A percentile compares a stretch with the other conserved stretches of the same genome.
Conservation (phyloP, 2,888 invertebrate genomes). For the Agonopterix arenella region DNA sequence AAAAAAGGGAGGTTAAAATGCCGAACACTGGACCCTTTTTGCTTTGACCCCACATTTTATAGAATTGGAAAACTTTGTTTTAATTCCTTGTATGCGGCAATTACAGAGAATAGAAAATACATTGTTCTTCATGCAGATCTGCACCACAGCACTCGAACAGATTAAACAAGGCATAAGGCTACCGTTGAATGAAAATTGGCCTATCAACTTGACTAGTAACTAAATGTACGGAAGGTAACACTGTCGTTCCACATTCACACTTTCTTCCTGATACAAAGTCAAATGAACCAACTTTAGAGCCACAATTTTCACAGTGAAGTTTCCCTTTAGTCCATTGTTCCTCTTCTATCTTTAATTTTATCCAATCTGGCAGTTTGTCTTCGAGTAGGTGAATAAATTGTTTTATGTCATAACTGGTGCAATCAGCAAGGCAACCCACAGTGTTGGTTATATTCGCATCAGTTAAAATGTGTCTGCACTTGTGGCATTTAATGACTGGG, state of each 20-base stretch:
- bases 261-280: slow-evolving; percentile 80
- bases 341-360: slow-evolving; percentile 64
- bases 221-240: slow-evolving; percentile 78
- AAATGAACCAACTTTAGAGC: slow-evolving; percentile 79
- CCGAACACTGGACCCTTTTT: too few species aligned
- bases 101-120: too few species aligned
- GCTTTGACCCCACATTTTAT: too few species aligned
- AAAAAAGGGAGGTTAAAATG: too few species aligned
- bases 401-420: slow-evolving; percentile 44
- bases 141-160: too few species aligned
- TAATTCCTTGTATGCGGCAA: too few species aligned
- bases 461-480: slow-evolving; percentile 57
- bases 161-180: too few species aligned
- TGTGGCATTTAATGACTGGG: slow-evolving; percentile 47
- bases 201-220: slow-evolving; percentile 80
- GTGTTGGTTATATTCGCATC: slow-evolving; percentile 23
- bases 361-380: slow-evolving; percentile 77
- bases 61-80: too few species aligned
- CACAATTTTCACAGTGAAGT: slow-evolving; percentile 78
- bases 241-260: slow-evolving; percentile 74
- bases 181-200: slow-evolving; percentile 24
- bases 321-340: slow-evolving; percentile 82
- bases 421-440: slow-evolving; percentile 29
- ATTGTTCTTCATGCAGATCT: too few species aligned
- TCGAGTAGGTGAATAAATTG: slow-evolving; percentile 72